phyloP scores from a whole-genome alignment of 2,113 vertebrate genomes.

The Pterocles gutturalis region DNA sequence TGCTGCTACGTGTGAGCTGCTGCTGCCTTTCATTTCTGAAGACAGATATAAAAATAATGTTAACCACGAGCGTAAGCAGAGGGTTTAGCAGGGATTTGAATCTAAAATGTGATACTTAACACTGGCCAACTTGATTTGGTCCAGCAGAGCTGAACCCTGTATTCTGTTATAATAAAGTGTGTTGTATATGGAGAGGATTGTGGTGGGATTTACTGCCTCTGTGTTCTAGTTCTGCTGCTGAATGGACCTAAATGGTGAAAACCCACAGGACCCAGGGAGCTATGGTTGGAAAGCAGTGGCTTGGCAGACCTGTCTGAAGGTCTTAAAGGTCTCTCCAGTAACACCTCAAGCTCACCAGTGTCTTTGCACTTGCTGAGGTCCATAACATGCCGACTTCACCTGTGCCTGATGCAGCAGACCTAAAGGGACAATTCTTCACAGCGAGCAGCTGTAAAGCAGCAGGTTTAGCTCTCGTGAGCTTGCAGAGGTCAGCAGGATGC shows the following conservation, averaged over 20 bases:
- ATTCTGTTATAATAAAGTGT: conserved; percentile 73
- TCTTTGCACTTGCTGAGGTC: neutral
- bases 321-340: neutral
- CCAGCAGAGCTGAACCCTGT: conserved; percentile 78
- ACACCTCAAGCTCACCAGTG: neutral
- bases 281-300: neutral
- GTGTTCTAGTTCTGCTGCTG: conserved; percentile 61
- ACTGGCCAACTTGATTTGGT: conserved; percentile 74
- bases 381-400: neutral
- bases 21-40: conserved; percentile 77
- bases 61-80: conserved; percentile 68
- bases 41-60: conserved; percentile 78
- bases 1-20: conserved; percentile 50
- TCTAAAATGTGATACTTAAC: conserved; percentile 76
- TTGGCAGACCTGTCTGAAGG: neutral
- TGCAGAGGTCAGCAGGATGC: neutral
- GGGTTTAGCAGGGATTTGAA: conserved; percentile 81
- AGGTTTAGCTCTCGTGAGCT: neutral
- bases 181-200: conserved; percentile 53
- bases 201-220: conserved; percentile 61
- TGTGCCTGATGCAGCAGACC: neutral
- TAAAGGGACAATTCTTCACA: neutral
- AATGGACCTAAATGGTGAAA: conserved; percentile 30
- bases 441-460: neutral
- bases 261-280: neutral